Evolutionary conservation across 2,888 invertebrate genomes (phyloP).

Genomic region (Pachydiplax longipennis): DNA sequence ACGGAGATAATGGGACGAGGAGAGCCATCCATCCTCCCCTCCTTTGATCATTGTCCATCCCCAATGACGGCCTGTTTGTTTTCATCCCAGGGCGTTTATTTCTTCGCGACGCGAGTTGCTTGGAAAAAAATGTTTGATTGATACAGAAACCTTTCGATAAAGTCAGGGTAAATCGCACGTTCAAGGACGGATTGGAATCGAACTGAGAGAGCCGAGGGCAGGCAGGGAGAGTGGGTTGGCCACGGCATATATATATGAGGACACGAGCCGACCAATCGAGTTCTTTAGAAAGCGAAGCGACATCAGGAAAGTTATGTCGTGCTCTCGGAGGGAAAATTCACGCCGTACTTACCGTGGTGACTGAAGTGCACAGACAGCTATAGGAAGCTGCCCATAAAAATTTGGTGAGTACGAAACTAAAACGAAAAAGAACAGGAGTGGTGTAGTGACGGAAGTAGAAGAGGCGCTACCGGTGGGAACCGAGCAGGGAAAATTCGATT

Average conservation of each 20-base stretch:
- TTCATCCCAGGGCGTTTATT: not conserved
- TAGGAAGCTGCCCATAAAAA: too few relatives aligned
- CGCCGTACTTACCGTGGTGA: not conserved
- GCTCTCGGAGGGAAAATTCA: not conserved
- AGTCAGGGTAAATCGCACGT: conserved; percentile 16
- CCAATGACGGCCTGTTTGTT: not conserved
- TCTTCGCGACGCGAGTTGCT: not conserved
- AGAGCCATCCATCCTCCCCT: too few relatives aligned
- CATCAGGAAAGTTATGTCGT: conserved; percentile 1
- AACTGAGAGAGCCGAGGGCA: not conserved
- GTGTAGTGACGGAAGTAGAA: too few relatives aligned
- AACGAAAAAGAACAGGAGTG: too few relatives aligned
- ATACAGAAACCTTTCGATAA: not conserved
- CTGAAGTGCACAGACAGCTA: not conserved
- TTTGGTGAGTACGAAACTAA: too few relatives aligned
- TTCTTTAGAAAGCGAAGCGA: conserved; percentile 28
- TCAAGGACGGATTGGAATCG: not conserved
- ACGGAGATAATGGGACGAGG: too few relatives aligned
- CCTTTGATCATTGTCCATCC: too few relatives aligned
- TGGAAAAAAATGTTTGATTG: not conserved
- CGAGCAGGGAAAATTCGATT: too few relatives aligned
- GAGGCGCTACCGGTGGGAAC: too few relatives aligned
- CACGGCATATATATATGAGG: conserved; percentile 12
- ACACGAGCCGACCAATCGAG: not conserved
- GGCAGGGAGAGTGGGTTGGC: not conserved